Evolutionary conservation across 2,888 invertebrate species (phyloP).

Genomic region (Clistopyga incitator): DNA sequence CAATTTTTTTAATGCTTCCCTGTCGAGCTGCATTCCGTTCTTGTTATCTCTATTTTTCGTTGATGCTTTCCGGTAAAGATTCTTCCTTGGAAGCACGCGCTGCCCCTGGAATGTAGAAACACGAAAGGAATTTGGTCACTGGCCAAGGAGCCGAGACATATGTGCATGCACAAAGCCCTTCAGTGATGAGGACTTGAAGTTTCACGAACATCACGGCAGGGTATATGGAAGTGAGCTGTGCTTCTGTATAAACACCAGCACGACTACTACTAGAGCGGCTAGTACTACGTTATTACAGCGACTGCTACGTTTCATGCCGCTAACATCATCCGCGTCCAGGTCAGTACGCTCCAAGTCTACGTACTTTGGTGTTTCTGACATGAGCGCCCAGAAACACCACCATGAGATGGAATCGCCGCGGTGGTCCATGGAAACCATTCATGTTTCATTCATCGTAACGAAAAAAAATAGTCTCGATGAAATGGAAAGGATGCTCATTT

Average conservation of each 20-base stretch:
- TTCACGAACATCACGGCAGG: slow-evolving; percentile 13
- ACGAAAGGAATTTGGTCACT: slow-evolving; percentile 47
- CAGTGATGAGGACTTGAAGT: slow-evolving; percentile 19
- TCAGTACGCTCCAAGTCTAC: slow-evolving; percentile 34
- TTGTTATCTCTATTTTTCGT: neutral
- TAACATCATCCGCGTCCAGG: slow-evolving; percentile 3
- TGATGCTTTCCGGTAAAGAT: neutral
- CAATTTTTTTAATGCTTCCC: neutral
- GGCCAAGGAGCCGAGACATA: slow-evolving; percentile 5
- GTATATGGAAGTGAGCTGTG: neutral
- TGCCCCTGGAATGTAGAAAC: slow-evolving; percentile 20
- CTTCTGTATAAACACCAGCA: neutral
- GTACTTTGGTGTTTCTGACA: slow-evolving; percentile 41
- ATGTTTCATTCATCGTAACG: too few species aligned
- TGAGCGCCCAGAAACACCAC: slow-evolving; percentile 2
- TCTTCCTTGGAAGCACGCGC: slow-evolving; percentile 22
- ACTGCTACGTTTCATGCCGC: neutral
- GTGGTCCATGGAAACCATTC: neutral
- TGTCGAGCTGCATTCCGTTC: neutral
- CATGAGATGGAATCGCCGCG: slow-evolving; percentile 4
- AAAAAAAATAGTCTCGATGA: too few species aligned
- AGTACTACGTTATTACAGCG: neutral
- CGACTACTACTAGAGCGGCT: neutral
- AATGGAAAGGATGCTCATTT: too few species aligned
- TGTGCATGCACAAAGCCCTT: slow-evolving; percentile 5